Base-by-base conservation (phyloP, 2,888 invertebrate species). In the Lasioglossum malachurum region DNA sequence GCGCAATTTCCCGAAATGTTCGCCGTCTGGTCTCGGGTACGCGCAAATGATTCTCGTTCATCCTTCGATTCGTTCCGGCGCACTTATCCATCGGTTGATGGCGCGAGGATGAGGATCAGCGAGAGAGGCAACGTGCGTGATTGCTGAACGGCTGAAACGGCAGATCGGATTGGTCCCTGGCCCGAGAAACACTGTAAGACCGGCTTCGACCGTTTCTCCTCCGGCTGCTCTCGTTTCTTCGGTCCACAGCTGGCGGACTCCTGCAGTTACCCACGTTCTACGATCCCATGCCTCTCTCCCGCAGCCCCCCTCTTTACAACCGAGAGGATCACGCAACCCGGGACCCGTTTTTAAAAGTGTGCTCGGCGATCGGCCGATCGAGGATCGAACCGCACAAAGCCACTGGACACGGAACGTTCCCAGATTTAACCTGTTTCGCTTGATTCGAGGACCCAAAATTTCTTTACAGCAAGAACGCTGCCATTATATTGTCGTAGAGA, bases 101-200 rank as follows among this genome's bases (percentile, higher is more conserved):
- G 41, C 49, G 64, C 31, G 64, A 16, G 31, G 27, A 31, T 27
- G 41, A 38, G 41, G 74, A 31, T 75, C 60, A 77, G 14, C 44
- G 57, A 57, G 44, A 84, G 49, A 64, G 23, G 27, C 27, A 35
- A 10, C 67, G 78, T 38, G 86, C 86, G 76, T 81, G 86, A 86
- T 85, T 81, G 73, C 86, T 73, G 86, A 85, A 86, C 86, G 80
- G 78, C 81, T 85, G 86, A 86, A 85, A 86, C 86, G 80, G 78
- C 81, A 86, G 86, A 86, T 86, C 86, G 86, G 86, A 85, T 86
- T 86, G 81, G 78, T 64, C 74, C 69, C 46, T 14, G 44, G 69
- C 31, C 57, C 77, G 79, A 60, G 73, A 75, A 85, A 81, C 78
- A 78, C 73, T 46, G 67, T 73, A 85, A 85, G 86, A 85, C 78